These are phyloP conservation scores for Hippocampus mohnikei DNA, from an alignment of 2,113 vertebrate species.

Conservation along the genomic window DNA sequence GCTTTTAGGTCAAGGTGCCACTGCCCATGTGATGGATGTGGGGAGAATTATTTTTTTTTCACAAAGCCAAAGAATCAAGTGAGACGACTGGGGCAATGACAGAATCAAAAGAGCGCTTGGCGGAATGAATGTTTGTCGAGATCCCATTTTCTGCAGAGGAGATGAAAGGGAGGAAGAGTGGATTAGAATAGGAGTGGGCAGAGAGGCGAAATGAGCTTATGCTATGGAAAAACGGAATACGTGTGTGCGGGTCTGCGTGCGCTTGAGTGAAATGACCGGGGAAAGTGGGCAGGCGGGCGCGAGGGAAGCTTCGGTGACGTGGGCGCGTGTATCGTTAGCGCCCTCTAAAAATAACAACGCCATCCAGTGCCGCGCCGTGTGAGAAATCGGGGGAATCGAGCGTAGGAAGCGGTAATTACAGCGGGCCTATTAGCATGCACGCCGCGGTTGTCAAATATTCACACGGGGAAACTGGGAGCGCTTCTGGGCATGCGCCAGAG, in stretches of 20 bases:
- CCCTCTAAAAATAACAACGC: conserved; percentile 75
- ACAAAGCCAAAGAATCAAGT: conserved; percentile 13
- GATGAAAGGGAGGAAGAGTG: conserved; percentile 59
- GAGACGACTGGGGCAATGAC: conserved; percentile 9
- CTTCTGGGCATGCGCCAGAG: conserved; percentile 50
- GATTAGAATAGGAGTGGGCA: conserved; percentile 60
- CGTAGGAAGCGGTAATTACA: conserved; percentile 69
- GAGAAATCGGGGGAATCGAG: conserved; percentile 54
- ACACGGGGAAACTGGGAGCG: conserved; percentile 65
- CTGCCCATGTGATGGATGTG: conserved; percentile 13
- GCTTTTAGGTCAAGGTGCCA: not conserved
- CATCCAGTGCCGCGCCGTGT: conserved; percentile 41
- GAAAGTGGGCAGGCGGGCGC: conserved; percentile 11
- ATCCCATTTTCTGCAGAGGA: conserved; percentile 62
- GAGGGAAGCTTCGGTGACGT: conserved; percentile 48
- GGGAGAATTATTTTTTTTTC: not conserved
- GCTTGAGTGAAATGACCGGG: conserved; percentile 3
- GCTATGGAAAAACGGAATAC: conserved; percentile 17
- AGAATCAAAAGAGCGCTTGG: conserved; percentile 38
- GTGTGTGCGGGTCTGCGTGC: not conserved
- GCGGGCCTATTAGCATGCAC: conserved; percentile 62
- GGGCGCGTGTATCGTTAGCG: conserved; percentile 60
- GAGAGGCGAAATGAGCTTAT: conserved; percentile 48
- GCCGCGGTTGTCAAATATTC: conserved; percentile 70
- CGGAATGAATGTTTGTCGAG: conserved; percentile 57